Evolutionary conservation across 1,140 invertebrate genomes (phyloP).

Genomic region (Sitophilus oryzae): DNA sequence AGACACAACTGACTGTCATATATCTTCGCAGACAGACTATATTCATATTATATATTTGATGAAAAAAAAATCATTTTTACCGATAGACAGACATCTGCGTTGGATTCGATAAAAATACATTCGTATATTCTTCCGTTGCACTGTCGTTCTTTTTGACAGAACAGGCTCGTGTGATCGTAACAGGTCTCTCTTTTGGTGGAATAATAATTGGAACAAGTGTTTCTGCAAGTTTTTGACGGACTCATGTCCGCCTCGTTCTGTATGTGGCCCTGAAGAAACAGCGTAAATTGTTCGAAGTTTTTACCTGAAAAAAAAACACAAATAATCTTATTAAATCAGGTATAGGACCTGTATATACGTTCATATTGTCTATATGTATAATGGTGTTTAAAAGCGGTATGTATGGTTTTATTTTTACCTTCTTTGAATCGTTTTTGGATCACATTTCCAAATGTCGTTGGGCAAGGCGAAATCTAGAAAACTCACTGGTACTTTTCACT

Average conservation of each 20-base stretch:
- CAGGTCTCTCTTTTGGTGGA: slow-evolving; percentile 61
- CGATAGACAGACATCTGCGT: slow-evolving; percentile 73
- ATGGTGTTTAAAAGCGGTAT: background rate
- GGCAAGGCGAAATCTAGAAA: slow-evolving; percentile 44
- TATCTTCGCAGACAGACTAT: too few relatives aligned
- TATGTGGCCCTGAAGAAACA: slow-evolving; percentile 75
- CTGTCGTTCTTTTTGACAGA: slow-evolving; percentile 55
- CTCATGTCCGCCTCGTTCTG: slow-evolving; percentile 84
- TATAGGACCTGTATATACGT: background rate
- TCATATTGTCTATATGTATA: background rate
- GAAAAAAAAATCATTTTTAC: slow-evolving; percentile 44
- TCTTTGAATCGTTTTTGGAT: slow-evolving; percentile 58
- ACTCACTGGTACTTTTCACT: background rate
- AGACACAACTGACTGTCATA: too few relatives aligned
- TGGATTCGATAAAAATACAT: slow-evolving; percentile 73
- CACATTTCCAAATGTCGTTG: slow-evolving; percentile 65
- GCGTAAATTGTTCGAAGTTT: slow-evolving; percentile 69
- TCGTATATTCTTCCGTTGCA: slow-evolving; percentile 67
- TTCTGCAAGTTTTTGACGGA: slow-evolving; percentile 57
- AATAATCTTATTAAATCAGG: background rate
- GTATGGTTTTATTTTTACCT: too few relatives aligned
- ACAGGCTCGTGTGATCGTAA: slow-evolving; percentile 54
- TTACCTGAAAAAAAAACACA: slow-evolving; percentile 43
- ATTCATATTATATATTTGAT: too few relatives aligned
- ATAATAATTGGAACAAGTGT: slow-evolving; percentile 69